Evolutionary conservation across 2,888 invertebrate species (phyloP), one percentile per base, ranked within the genome.

Genomic region (Nephrocerus scutellatus): DNA sequence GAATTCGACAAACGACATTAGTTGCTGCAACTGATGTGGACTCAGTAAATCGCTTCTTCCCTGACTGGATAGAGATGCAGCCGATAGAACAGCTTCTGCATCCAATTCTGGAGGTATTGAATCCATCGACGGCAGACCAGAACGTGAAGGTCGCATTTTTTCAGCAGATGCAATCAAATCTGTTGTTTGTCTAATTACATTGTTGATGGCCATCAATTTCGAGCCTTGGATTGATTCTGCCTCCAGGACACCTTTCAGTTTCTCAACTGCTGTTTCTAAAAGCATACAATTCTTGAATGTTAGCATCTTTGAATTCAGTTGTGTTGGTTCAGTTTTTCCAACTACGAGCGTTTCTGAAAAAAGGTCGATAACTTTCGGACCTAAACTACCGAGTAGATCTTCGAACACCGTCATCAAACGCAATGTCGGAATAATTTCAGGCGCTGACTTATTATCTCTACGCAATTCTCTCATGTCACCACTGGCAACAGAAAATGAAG

Each of bases 21-120:
- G 71, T 48, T 79, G 79, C 52, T 84, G 82, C 18, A 86, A 62
- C 57, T 86, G 84, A 39, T 76, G 78, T 34, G 84, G 77, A 4
- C 82, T 77, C n/a, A n/a, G n/a, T 4, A 85, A 83, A 63, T 86
- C 82, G 0, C 82, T 80, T 62, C 82, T 81, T 30, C 86, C 86
- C 66, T 85, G 84, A 4, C 80, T 77, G 14, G 84, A 70, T 12
- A 87, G 70, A 14, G 84, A 82, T 2, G 76, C 73, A 13, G 83
- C 84, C n/a, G n/a, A n/a, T n/a, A n/a, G n/a, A n/a, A n/a, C n/a
- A n/a, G n/a, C n/a, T n/a, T n/a, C n/a, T n/a, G n/a, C n/a, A n/a
- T n/a, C n/a, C n/a, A n/a, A n/a, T n/a, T n/a, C n/a, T n/a, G n/a
- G n/a, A n/a, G n/a, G n/a, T n/a, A n/a, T n/a, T n/a, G n/a, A n/a